Conservation (phyloP, 2,888 invertebrate genomes). For the Tigriopus californicus region DNA sequence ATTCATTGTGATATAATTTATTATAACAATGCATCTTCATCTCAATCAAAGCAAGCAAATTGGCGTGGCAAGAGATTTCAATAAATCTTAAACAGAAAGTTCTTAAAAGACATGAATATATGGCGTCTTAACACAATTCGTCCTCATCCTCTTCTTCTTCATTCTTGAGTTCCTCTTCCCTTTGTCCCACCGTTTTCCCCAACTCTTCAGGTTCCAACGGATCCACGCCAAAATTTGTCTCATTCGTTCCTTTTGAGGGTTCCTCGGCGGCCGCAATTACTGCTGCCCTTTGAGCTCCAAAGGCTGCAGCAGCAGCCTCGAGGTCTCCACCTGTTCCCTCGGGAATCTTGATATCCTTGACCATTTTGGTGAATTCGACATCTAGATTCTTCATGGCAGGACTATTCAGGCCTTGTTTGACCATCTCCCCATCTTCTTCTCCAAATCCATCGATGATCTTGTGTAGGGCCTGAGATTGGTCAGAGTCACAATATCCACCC, state of each 20-base stretch:
- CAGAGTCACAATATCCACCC: conserved; percentile 8
- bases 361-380: conserved; percentile 3
- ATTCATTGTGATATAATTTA: no score
- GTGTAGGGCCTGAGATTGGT: not conserved
- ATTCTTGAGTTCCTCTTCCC: not conserved
- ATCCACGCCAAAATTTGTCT: not conserved
- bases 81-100: no score
- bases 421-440: conserved; percentile 10
- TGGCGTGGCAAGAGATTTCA: no score
- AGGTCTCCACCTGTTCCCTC: not conserved
- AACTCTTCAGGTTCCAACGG: not conserved
- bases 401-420: conserved; percentile 3
- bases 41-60: no score
- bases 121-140: conserved; percentile 3
- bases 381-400: conserved; percentile 1
- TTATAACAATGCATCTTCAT: no score
- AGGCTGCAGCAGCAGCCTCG: conserved; percentile 1
- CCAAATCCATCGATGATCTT: not conserved
- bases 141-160: conserved; percentile 11
- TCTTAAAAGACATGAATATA: no score
- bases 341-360: not conserved
- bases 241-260: not conserved
- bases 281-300: not conserved
- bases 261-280: not conserved
- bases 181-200: not conserved